Percentiles rank a stretch among this genome's conserved stretches.
Conservation (phyloP, 1,140 invertebrate genomes). For the Gyrodactylus salaris region DNA sequence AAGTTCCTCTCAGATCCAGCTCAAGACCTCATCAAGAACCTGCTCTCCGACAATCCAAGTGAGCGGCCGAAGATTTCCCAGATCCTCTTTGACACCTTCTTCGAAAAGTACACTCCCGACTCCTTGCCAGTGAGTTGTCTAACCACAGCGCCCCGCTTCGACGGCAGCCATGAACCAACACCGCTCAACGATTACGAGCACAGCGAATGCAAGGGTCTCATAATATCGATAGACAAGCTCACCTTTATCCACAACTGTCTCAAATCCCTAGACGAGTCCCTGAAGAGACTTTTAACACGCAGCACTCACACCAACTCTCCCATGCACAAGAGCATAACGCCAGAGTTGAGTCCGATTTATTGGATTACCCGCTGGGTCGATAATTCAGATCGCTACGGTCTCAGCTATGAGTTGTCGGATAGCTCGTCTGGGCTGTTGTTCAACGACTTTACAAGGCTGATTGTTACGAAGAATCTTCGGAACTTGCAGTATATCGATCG, state of each 20-base stretch:
- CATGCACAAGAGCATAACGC: background rate
- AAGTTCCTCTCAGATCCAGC: background rate
- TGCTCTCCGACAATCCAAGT: background rate
- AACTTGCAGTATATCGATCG: slow-evolving; percentile 5
- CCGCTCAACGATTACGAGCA: background rate
- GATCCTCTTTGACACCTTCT: background rate
- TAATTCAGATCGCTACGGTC: slow-evolving; percentile 87
- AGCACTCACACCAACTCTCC: background rate
- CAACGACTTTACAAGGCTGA: slow-evolving; percentile 62
- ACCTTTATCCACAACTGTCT: background rate
- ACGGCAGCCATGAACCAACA: background rate
- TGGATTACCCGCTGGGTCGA: slow-evolving; percentile 98
- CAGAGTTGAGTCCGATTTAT: slow-evolving; percentile 32
- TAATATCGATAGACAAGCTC: background rate
- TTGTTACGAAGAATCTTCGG: slow-evolving; percentile 15
- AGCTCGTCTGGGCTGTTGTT: slow-evolving; percentile 73
- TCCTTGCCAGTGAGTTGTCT: slow-evolving; percentile 2
- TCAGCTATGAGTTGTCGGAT: slow-evolving; percentile 77
- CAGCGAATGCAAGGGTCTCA: background rate
- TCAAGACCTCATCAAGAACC: background rate
- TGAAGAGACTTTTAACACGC: background rate
- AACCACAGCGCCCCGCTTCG: background rate
- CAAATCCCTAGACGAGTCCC: background rate
- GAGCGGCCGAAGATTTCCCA: background rate
- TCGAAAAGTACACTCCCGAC: background rate